Base-by-base conservation (phyloP, 2,888 invertebrate species). In the Melinaea menophilus region DNA sequence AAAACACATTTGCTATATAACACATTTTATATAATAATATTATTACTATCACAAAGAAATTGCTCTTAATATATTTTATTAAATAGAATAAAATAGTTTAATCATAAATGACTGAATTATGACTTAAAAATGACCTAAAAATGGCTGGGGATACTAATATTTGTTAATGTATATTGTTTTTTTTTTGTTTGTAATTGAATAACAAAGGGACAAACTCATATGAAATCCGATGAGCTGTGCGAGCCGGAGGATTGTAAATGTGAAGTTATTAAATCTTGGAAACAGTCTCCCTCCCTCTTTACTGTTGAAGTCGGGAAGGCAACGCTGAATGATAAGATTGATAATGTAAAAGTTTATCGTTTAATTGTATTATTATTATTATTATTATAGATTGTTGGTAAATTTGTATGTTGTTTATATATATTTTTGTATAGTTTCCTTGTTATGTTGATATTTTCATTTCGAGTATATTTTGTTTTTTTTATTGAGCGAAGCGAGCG, bases 241-340 rank as follows among this genome's bases (percentile, higher is more conserved):
- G 51, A 51, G 3, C 31, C 9, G 7, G 31, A 22, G 31, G 51
- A 51, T 31, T 31, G 51, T 51, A 31, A 51, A 57, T 48, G 45
- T 41, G 56, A 54, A 46, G 35, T 60, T 35, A 48, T 54, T 22
- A 61, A 61, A 48, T 12, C 56, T 9, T 56, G 61, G 61, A 56
- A 61, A 56, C 61, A 48, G 9, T 61, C 61, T 1, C 22, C 61
- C 31, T 56, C 61, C 9, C 37, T 56, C 13, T 47, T 56, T 37
- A 48, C 56, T 7, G 61, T 61, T 48, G 56, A 61, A 61, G 61
- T 61, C 12, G 55, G 48, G 22, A 61, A 56, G 9, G 47, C 47
- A 55, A 37, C 11, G 51, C 9, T 9, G 51, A 51, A 51, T 51
- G 31, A 31, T 51, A 51, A 51, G 31, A 5, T 11, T 31, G 51